phyloP scores from a whole-genome alignment of 1,140 invertebrate genomes.

The Caerostris darwini region DNA sequence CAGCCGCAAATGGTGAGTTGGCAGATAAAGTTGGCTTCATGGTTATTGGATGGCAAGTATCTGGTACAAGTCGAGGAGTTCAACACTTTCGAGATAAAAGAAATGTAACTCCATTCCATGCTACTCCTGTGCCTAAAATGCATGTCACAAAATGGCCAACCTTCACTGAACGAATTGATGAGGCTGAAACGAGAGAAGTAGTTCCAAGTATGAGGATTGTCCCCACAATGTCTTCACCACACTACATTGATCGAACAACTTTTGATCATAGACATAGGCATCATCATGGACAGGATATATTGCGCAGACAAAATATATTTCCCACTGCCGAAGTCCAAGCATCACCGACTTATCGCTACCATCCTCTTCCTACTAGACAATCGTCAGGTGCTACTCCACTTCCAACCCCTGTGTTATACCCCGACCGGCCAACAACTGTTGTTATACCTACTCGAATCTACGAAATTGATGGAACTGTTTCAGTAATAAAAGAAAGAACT shows the following conservation, averaged over 20 bases:
- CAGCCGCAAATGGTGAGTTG: slow-evolving; percentile 86
- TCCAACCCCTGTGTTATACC: slow-evolving; percentile 66
- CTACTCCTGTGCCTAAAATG: slow-evolving; percentile 77
- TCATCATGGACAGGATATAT: slow-evolving; percentile 68
- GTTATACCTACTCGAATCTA: slow-evolving; percentile 65
- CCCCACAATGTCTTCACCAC: slow-evolving; percentile 81
- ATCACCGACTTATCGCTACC: slow-evolving; percentile 67
- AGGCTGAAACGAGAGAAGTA: slow-evolving; percentile 75
- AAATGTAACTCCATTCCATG: slow-evolving; percentile 68
- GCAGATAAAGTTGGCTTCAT: slow-evolving; percentile 85
- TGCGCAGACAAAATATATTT: slow-evolving; percentile 48
- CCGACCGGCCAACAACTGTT: slow-evolving; percentile 55
- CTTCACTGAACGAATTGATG: slow-evolving; percentile 63
- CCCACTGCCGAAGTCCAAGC: slow-evolving; percentile 36
- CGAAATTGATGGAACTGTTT: slow-evolving; percentile 61
- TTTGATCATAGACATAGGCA: slow-evolving; percentile 77
- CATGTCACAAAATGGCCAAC: slow-evolving; percentile 64
- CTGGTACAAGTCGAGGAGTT: slow-evolving; percentile 49
- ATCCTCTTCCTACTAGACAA: slow-evolving; percentile 37
- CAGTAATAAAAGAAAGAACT: background rate
- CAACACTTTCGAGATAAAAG: slow-evolving; percentile 37
- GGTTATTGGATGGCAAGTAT: slow-evolving; percentile 86
- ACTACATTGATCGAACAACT: slow-evolving; percentile 78
- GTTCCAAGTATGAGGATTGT: slow-evolving; percentile 81
- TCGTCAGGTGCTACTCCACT: slow-evolving; percentile 16